These are phyloP conservation scores for Enteromius viviparus DNA, from an alignment of 2,797 vertebrate species.

Conservation along the genomic window DNA sequence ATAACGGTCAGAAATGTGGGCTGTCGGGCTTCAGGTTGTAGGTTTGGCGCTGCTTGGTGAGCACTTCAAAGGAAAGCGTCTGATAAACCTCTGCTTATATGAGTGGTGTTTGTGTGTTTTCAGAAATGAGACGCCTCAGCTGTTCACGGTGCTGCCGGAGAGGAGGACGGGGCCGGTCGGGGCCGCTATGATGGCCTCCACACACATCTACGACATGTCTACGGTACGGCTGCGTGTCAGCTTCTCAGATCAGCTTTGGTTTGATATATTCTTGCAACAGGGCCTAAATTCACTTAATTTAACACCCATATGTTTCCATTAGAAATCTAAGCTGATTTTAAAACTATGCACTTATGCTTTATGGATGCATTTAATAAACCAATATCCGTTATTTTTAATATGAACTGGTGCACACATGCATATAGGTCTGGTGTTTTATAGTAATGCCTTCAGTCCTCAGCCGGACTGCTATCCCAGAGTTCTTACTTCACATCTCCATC, in stretches of 20 bases:
- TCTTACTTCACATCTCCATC: not conserved
- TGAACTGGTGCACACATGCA: not conserved
- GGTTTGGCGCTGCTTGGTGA: not conserved
- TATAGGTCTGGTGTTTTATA: too few species aligned
- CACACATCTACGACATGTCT: slow-evolving; percentile 92
- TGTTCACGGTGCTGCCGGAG: slow-evolving; percentile 88
- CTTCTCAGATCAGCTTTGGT: not conserved
- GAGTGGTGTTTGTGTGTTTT: not conserved
- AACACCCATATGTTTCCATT: not conserved
- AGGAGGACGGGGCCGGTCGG: slow-evolving; percentile 85
- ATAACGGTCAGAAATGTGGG: not conserved
- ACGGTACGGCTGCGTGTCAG: slow-evolving; percentile 38
- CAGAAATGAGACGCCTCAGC: slow-evolving; percentile 90
- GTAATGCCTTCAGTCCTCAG: not conserved
- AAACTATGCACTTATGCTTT: not conserved
- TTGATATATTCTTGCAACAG: too few species aligned
- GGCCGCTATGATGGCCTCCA: slow-evolving; percentile 91
- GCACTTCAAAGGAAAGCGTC: not conserved
- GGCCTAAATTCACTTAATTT: not conserved
- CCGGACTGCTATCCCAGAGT: not conserved
- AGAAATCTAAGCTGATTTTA: not conserved
- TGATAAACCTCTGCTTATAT: not conserved
- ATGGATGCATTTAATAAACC: not conserved
- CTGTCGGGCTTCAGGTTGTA: not conserved
- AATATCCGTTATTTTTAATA: not conserved